A percentile compares a stretch with the other conserved stretches of the same genome.
Evolutionary conservation across 2,113 vertebrate genomes (phyloP).

Genomic region (Salvelinus alpinus): DNA sequence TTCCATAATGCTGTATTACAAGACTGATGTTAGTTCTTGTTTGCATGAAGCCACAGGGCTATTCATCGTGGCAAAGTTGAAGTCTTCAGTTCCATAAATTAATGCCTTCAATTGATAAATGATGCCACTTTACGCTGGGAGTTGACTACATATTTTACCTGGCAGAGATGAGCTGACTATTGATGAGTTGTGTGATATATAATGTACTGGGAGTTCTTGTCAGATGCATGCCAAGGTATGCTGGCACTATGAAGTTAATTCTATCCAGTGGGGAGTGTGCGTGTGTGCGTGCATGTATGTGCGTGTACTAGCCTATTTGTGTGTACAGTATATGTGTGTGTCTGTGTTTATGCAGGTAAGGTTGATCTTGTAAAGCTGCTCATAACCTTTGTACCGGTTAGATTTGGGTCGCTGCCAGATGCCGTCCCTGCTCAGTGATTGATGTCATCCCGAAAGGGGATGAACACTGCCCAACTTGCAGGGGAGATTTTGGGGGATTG

Average conservation of each 20-base stretch:
- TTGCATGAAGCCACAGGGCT: neutral
- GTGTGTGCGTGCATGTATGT: neutral
- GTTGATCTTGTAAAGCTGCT: neutral
- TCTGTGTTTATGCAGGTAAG: neutral
- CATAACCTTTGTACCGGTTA: conserved; percentile 16
- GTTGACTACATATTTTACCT: too few species aligned
- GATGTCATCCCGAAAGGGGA: conserved; percentile 13
- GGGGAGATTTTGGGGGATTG: too few species aligned
- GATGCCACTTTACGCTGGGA: too few species aligned
- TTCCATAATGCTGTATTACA: neutral
- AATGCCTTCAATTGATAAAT: too few species aligned
- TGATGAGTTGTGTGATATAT: neutral
- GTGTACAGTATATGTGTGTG: neutral
- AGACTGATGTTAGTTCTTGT: conserved; percentile 19
- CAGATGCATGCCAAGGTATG: neutral
- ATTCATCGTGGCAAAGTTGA: too few species aligned
- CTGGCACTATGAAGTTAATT: too few species aligned
- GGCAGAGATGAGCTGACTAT: too few species aligned
- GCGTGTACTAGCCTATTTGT: too few species aligned
- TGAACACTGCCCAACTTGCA: neutral
- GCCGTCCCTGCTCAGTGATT: conserved; percentile 3
- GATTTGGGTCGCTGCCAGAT: conserved; percentile 17
- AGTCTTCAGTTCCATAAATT: too few species aligned
- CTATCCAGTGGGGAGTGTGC: neutral
- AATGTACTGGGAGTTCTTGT: neutral